Evolutionary conservation across 2,888 invertebrate genomes (phyloP), one percentile per base, ranked within the genome.

Genomic region (Schrankia costaestrigalis): DNA sequence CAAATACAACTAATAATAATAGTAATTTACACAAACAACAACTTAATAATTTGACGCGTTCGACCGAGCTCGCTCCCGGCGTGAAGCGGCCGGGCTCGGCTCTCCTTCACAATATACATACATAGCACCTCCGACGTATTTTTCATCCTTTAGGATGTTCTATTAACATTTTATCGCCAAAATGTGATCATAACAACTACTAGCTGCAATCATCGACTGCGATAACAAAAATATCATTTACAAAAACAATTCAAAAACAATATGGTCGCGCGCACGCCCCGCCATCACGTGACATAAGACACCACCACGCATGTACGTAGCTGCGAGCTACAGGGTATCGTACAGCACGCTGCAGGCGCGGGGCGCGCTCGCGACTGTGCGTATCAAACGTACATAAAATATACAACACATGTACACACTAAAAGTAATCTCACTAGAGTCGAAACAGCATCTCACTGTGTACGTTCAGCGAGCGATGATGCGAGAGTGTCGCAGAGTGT

Each of bases 1-100:
- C 78, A 78, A 72, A 79, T 70, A 72, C 63, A 64, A 66, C 63
- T 58, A 61, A 67, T 67, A 65, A 66, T 73, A 70, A 69, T 72
- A 71, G 66, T 81, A n/a, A n/a, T n/a, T n/a, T n/a, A 80, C 78
- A 78, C 66, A 75, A 77, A 77, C 66, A 74, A 73, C 71, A 72
- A 75, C 71, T 63, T 56, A 56, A 51, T 57, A 60, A 63, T 56
- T 57, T 50, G 55, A 53, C 49, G 56, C 53, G 45, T 28, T n/a
- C n/a, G n/a, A n/a, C n/a, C n/a, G n/a, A n/a, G n/a, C n/a, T n/a
- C n/a, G n/a, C n/a, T n/a, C 28, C 2, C 17, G 23, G 31, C 41
- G 41, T n/a, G n/a, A n/a, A n/a, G 17, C 43, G 18, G 24, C 15
- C 25, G 12, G 17, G 14, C 11, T 3, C 23, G 29, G 23, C 41